phyloP scores from a whole-genome alignment of 2,888 invertebrate species.

The Pristionchus exspectatus region DNA sequence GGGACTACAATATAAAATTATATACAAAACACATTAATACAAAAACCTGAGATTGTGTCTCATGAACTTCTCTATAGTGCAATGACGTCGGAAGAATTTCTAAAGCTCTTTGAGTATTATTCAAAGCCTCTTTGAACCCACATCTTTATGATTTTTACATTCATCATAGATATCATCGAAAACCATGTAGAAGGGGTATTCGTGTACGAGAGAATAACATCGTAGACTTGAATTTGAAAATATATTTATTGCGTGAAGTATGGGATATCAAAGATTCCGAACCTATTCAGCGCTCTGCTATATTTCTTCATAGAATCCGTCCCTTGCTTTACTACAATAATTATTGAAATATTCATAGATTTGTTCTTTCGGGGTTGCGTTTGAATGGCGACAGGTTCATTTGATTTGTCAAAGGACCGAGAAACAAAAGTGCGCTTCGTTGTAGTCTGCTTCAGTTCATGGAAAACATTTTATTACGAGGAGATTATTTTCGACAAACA shows the following conservation, averaged over 20 bases:
- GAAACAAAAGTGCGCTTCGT: neutral
- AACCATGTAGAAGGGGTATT: neutral
- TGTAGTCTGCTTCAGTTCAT: neutral
- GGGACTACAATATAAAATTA: neutral
- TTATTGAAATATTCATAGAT: conserved; percentile 24
- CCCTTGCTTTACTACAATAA: neutral
- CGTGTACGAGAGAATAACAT: neutral
- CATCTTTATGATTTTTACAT: conserved; percentile 15
- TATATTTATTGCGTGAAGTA: neutral
- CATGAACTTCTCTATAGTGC: conserved; percentile 28
- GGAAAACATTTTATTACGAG: neutral
- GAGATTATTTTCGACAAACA: neutral
- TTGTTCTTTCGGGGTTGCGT: neutral
- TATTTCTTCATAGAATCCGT: conserved; percentile 5
- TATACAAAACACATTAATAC: neutral
- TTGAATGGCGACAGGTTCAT: neutral
- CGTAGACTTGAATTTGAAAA: neutral
- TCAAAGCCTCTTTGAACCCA: neutral
- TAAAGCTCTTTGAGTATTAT: neutral
- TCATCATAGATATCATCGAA: neutral
- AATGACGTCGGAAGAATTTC: conserved; percentile 47
- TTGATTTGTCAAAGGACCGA: neutral
- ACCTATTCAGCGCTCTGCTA: conserved; percentile 10
- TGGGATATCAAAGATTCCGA: neutral
- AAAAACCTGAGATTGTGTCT: neutral